Base-by-base conservation (phyloP, 2,888 invertebrate genomes). In the Ryuthela nishihirai region DNA sequence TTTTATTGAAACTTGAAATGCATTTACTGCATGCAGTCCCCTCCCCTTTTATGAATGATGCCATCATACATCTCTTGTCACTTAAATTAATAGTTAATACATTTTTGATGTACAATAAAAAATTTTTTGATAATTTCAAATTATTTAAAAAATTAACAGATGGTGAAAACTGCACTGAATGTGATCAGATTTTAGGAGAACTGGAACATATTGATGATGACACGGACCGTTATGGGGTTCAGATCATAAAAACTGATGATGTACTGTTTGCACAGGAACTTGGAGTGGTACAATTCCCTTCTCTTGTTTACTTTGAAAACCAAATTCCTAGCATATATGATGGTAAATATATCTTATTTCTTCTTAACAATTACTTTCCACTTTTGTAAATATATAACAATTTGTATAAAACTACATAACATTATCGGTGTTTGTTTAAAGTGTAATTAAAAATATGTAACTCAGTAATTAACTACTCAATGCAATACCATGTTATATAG, bases 251-350 rank as follows among this genome's bases (percentile, higher is more conserved):
- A 73, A 90, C 91, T 3, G 90, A 88, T 72, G 92, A 93, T 74
- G 83, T 87, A 0, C 88, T 88, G 72, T 76, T 91, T 64, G 92
- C 92, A 2, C 85, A 90, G 42, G 90, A 92, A 76, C 86, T 92
- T 70, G 91, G 92, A 65, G 89, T 93, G 72, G 88, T 89, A 77
- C 87, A 89, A 71, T 88, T 93, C 73, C 93, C 93, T 64, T 82
- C 88, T 40, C 86, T 93, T 69, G 91, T 93, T 63, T 93, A 92
- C 78, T 93, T 91, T 75, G 92, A 93, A 75, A 91, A 90, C 73
- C 86, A 89, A 76, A 86, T 92, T 71, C 93, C 93, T 56, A 91
- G 89, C 75, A 82, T 93, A 67, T 93, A 91, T 76, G 91, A 91
- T 73, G 93, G 87, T 89, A 90, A 48, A 20, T 12, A n/a, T 7